Conservation (phyloP, 2,888 invertebrate genomes). For the Malacosoma neustria region DNA sequence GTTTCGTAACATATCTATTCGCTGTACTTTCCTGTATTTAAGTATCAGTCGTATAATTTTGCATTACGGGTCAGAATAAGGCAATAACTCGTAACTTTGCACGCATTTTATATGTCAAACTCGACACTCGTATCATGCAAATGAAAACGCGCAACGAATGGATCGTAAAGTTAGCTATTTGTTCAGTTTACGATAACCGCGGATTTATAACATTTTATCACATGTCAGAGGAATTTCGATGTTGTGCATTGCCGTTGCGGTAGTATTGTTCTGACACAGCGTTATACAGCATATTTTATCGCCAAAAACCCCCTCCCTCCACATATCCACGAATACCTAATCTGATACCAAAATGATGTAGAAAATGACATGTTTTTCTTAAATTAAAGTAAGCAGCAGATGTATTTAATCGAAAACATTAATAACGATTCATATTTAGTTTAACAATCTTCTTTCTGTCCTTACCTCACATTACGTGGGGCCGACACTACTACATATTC, state of each 20-base stretch:
- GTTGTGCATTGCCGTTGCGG: constrained; percentile 21
- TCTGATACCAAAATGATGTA: no score
- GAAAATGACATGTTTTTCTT: no score
- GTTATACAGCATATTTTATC: not conserved
- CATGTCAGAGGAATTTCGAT: constrained; percentile 37
- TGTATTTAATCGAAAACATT: no score
- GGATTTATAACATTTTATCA: constrained; percentile 64
- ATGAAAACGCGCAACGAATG: constrained; percentile 62
- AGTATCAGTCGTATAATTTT: not conserved
- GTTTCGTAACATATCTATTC: not conserved
- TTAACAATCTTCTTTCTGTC: no score
- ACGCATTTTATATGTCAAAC: constrained; percentile 38
- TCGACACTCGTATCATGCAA: constrained; percentile 55
- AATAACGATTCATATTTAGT: no score
- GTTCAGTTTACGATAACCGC: constrained; percentile 68
- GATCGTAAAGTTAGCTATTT: constrained; percentile 65
- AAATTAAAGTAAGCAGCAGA: no score
- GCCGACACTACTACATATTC: no score
- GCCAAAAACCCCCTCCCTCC: not conserved
- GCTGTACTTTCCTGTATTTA: not conserved
- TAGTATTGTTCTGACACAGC: constrained; percentile 15
- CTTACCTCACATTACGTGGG: no score
- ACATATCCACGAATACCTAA: no score
- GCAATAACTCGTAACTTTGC: constrained; percentile 31
- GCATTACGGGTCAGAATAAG: constrained; percentile 12